Conservation (phyloP, 2,797 vertebrate species). For the Crocodylus rhombifer region DNA sequence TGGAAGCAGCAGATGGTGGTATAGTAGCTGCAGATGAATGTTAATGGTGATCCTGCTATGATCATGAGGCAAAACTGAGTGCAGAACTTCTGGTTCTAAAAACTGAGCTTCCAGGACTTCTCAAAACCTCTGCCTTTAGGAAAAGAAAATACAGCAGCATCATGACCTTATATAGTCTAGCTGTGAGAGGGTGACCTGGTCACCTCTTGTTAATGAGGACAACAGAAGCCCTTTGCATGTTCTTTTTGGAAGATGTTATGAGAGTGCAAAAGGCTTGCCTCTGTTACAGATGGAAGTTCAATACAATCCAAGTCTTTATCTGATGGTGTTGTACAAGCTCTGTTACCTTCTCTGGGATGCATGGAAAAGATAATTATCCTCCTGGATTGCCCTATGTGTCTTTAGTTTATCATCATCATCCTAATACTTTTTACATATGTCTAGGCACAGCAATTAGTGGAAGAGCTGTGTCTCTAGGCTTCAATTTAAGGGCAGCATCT, state of each 20-base stretch:
- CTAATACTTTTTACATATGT: background rate
- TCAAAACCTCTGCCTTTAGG: background rate
- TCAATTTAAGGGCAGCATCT: background rate
- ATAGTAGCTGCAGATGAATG: background rate
- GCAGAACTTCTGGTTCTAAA: background rate
- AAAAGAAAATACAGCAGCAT: background rate
- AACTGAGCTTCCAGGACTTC: fast-evolving
- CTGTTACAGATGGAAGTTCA: background rate
- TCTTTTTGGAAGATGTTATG: background rate
- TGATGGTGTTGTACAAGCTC: background rate
- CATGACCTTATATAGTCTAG: background rate
- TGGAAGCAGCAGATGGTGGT: background rate
- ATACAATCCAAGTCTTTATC: background rate
- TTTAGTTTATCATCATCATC: background rate
- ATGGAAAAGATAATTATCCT: background rate
- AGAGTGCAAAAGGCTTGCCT: background rate
- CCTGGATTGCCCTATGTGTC: background rate
- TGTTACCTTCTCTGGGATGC: background rate
- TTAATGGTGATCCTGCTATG: background rate
- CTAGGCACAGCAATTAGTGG: background rate
- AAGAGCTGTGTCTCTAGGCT: background rate
- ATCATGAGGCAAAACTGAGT: background rate
- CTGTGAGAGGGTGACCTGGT: background rate
- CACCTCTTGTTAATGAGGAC: background rate
- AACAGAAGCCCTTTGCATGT: background rate